phyloP scores from a whole-genome alignment of 2,797 vertebrate genomes.

The Melanotaenia maccullochi region DNA sequence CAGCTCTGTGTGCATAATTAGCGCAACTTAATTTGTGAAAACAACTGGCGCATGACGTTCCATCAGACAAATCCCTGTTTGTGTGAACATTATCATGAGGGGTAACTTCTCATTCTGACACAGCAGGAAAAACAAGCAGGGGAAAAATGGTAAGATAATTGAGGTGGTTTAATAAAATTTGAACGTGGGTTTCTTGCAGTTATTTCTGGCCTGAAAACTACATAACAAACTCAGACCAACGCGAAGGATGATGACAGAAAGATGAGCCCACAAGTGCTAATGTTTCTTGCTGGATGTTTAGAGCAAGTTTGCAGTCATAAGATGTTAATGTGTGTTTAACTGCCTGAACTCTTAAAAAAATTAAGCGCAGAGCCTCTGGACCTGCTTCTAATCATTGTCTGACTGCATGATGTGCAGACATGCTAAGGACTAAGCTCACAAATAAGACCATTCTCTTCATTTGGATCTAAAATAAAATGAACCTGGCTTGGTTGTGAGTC shows the following conservation, averaged over 20 bases:
- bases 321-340: not conserved
- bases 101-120: conserved; percentile 37
- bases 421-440: not conserved
- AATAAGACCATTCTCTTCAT: not conserved
- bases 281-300: not conserved
- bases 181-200: not conserved
- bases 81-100: conserved; percentile 54
- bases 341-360: not conserved
- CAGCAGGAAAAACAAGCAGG: conserved; percentile 25
- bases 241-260: not conserved
- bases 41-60: conserved; percentile 67
- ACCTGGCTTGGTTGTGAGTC: too few species aligned
- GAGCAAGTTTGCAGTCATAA: too few species aligned
- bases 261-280: not conserved
- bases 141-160: not conserved
- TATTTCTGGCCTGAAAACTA: too few species aligned
- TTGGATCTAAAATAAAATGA: too few species aligned
- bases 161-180: not conserved
- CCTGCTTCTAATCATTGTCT: not conserved
- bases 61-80: conserved; percentile 62
- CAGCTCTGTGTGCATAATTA: conserved; percentile 61
- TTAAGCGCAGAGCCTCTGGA: too few species aligned
- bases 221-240: not conserved
- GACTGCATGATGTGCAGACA: not conserved
- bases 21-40: conserved; percentile 72